Evolutionary conservation across 2,888 invertebrate genomes (phyloP).

Genomic region (Drosophila setosimentum): DNA sequence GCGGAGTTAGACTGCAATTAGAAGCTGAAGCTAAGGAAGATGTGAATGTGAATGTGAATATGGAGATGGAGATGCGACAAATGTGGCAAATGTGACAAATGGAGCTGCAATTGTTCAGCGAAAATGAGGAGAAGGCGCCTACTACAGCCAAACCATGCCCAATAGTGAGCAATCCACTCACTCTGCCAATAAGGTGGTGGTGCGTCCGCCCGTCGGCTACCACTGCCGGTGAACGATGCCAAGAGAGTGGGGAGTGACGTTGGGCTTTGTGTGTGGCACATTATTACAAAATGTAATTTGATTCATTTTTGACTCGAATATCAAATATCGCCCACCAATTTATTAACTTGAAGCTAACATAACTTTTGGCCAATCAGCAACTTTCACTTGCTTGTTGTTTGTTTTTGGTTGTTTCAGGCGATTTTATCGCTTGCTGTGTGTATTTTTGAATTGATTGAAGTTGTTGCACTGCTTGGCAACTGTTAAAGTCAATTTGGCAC

Average conservation of each 20-base stretch:
- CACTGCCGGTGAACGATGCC: constrained; percentile 4
- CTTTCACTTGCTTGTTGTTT: constrained; percentile 31
- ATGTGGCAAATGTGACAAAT: not conserved
- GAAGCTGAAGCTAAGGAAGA: not conserved
- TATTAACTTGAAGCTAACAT: not conserved
- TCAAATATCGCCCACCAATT: constrained; percentile 9
- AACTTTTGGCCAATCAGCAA: constrained; percentile 17
- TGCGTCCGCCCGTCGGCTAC: constrained; percentile 14
- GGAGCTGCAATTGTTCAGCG: constrained; percentile 5
- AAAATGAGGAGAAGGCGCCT: not conserved
- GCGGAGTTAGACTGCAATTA: not conserved
- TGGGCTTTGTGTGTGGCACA: not conserved
- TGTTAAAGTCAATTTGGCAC: not conserved
- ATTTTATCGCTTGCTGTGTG: constrained; percentile 3
- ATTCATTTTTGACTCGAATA: not conserved
- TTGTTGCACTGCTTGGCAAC: not conserved
- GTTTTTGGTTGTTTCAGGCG: not conserved
- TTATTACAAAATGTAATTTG: constrained; percentile 9
- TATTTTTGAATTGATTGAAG: constrained; percentile 18
- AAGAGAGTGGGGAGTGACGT: not conserved
- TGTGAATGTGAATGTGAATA: not conserved
- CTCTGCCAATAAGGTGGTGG: not conserved
- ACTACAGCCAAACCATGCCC: not conserved
- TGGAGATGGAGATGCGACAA: not conserved
- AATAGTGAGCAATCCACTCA: not conserved